Evolutionary conservation across 1,140 invertebrate species (phyloP).

Genomic region (Whitmania pigra): DNA sequence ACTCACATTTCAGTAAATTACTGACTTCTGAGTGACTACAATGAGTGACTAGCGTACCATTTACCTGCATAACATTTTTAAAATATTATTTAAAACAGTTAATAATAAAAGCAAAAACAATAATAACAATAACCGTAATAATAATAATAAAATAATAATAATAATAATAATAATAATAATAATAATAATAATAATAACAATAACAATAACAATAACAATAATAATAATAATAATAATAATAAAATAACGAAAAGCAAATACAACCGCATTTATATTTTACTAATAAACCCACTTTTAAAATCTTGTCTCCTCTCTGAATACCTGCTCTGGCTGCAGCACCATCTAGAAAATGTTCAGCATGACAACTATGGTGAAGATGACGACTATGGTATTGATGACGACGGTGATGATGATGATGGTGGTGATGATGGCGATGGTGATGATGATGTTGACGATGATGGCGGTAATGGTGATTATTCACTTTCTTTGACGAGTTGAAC

Average conservation of each 20-base stretch:
- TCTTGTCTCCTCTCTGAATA: background rate
- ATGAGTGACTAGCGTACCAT: constrained; percentile 5
- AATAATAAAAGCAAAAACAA: background rate
- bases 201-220: no score
- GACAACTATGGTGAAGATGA: background rate
- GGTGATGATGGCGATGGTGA: constrained; percentile 1
- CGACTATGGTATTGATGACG: background rate
- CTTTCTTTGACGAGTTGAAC: background rate
- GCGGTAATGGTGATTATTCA: background rate
- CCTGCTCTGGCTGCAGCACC: background rate
- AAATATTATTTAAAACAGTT: no score
- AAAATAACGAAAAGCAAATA: no score
- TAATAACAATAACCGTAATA: no score
- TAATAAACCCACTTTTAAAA: background rate
- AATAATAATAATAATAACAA: background rate
- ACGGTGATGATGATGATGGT: constrained; percentile 1
- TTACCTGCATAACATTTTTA: background rate
- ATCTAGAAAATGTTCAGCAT: background rate
- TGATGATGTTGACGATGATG: background rate
- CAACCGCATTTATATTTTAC: background rate
- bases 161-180: no score
- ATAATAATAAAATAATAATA: no score
- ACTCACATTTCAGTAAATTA: constrained; percentile 7
- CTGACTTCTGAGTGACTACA: background rate
- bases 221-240: no score